Base-by-base conservation (phyloP, 2,888 invertebrate genomes). In the Psylliodes chrysocephalus region DNA sequence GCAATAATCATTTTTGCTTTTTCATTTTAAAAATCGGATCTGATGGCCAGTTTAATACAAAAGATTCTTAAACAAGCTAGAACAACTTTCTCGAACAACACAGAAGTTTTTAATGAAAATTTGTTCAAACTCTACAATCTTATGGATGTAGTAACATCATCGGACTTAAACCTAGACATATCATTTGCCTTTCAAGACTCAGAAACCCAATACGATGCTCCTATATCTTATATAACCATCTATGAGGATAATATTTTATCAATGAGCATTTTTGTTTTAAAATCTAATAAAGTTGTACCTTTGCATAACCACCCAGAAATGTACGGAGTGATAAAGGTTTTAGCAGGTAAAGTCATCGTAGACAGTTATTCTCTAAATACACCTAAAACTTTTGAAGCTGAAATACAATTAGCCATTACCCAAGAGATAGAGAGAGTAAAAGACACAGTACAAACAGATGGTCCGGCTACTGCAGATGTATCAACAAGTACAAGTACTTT, bases 251-350 rank as follows among this genome's bases (percentile, higher is more conserved):
- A 84, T 57, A 82, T 84, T 66, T 84, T 92, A 22, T 90, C 91
- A 51, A 89, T 93, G 85, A 90, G 91, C 72, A 86, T 93, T 63
- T 93, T 93, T 78, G 86, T 93, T 51, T 80, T 96, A 63, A 89
- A 89, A 76, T 89, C 90, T 12, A 91, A 91, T 15, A 91, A 91
- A 69, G 90, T 89, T 68, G 88, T 97, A 85, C 96, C 96, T 0
- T 83, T 96, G 53, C 97, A 97, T 76, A 94, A 97, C 80, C 97
- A 97, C 80, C 96, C 96, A 0, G 88, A 90, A 66, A 96, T 96
- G 96, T 87, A 92, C 81, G 96, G 96, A 0, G 83, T 96, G 5
- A 83, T 95, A 8, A 94, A 94, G 85, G 93, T 94, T 49, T 84
- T 91, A 66, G 83, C 86, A 63, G 93, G 93, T 0, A 86, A 87